These are phyloP conservation scores for Coccyzus lansbergi DNA, from an alignment of 2,797 vertebrate species.

Conservation along the genomic window DNA sequence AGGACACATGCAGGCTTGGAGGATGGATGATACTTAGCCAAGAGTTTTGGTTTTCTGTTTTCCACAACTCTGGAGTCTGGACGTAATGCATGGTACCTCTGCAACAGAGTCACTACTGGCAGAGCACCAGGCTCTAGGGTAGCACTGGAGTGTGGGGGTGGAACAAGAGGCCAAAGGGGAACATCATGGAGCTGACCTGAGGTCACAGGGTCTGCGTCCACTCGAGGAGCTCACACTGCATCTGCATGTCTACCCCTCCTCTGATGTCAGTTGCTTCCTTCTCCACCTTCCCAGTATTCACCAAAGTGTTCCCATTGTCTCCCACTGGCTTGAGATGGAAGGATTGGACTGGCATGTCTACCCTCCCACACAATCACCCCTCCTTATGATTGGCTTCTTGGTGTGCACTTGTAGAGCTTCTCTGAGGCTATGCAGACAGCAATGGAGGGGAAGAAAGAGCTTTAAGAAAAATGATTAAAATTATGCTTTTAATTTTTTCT, in stretches of 20 bases:
- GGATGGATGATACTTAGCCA: background rate
- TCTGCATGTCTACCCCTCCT: fast-evolving
- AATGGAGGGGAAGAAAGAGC: background rate
- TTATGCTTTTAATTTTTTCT: slow-evolving; percentile 34
- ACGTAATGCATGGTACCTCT: background rate
- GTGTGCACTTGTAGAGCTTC: background rate
- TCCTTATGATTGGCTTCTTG: background rate
- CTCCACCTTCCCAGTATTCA: background rate
- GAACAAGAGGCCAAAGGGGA: background rate
- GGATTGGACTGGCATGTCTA: background rate
- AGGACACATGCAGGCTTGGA: fast-evolving
- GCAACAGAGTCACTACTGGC: background rate
- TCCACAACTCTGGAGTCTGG: background rate
- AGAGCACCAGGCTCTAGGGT: fast-evolving
- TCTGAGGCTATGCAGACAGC: background rate
- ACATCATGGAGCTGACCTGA: fast-evolving
- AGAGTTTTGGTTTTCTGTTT: background rate
- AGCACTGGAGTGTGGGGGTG: background rate
- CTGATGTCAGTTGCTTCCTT: background rate
- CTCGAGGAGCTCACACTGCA: fast-evolving
- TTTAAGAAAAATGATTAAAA: background rate
- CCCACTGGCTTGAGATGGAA: background rate
- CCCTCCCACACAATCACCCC: fast-evolving
- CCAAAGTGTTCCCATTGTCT: background rate
- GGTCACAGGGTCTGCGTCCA: background rate